Conservation (phyloP, 1,140 invertebrate species). For the Pissodes strobi region DNA sequence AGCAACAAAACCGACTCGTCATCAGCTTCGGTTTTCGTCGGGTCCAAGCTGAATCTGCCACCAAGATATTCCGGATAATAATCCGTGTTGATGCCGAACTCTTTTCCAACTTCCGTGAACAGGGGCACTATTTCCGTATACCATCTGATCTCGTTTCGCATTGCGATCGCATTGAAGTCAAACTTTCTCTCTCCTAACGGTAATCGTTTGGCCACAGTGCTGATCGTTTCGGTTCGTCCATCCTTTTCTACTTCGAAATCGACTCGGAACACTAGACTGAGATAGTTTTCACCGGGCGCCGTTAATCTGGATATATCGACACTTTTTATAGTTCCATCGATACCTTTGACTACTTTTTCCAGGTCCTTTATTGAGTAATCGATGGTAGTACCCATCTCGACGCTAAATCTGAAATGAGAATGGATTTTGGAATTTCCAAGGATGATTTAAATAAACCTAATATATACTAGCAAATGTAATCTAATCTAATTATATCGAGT, state of each 20-base stretch:
- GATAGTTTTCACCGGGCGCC: too few relatives aligned
- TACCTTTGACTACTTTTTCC: too few relatives aligned
- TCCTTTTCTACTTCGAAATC: too few relatives aligned
- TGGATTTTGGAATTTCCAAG: too few relatives aligned
- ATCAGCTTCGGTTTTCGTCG: neutral
- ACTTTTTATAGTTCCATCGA: neutral
- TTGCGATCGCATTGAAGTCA: neutral
- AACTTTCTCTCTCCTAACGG: neutral
- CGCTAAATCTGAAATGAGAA: too few relatives aligned
- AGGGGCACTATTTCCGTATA: neutral
- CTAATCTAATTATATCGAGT: too few relatives aligned
- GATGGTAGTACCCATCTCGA: too few relatives aligned
- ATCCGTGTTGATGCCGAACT: neutral
- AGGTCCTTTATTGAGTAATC: too few relatives aligned
- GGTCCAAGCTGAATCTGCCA: neutral
- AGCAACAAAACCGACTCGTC: neutral
- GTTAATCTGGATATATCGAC: neutral
- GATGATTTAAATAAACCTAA: too few relatives aligned
- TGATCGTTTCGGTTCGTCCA: neutral
- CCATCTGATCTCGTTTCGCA: neutral
- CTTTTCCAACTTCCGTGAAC: neutral
- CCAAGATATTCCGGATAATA: neutral
- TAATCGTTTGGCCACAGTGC: neutral
- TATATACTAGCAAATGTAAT: too few relatives aligned
- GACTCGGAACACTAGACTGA: neutral